phyloP scores from a whole-genome alignment of 2,888 invertebrate species.

The Cerastoderma edule region DNA sequence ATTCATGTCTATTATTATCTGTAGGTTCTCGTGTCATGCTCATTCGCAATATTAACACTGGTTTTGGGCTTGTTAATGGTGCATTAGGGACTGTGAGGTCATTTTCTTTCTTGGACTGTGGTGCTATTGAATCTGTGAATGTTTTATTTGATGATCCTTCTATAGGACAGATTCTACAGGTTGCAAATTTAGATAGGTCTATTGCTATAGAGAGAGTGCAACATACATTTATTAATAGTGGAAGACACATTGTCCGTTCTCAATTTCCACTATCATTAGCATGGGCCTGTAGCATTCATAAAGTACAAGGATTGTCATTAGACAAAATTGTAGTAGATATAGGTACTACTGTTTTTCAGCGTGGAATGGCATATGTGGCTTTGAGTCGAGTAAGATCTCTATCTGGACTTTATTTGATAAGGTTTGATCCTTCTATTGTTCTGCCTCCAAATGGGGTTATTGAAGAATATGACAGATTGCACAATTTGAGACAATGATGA shows the following conservation, averaged over 20 bases:
- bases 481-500: too few relatives aligned
- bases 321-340: conserved; percentile 38
- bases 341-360: conserved; percentile 41
- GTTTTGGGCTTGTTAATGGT: conserved; percentile 45
- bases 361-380: conserved; percentile 57
- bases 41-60: conserved; percentile 39
- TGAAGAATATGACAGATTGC: conserved; percentile 30
- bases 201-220: conserved; percentile 28
- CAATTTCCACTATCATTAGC: conserved; percentile 47
- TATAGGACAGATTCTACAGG: conserved; percentile 16
- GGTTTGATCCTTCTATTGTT: neutral
- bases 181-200: neutral
- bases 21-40: conserved; percentile 43
- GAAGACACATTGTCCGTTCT: conserved; percentile 30
- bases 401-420: conserved; percentile 21
- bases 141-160: conserved; percentile 42
- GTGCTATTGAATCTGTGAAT: conserved; percentile 15
- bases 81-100: conserved; percentile 36
- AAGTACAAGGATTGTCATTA: conserved; percentile 48
- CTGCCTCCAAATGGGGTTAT: conserved; percentile 29
- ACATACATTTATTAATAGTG: conserved; percentile 6
- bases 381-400: conserved; percentile 46
- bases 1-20: conserved; percentile 2
- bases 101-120: neutral
- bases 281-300: conserved; percentile 47